phyloP scores from a whole-genome alignment of 2,888 invertebrate genomes.

The Sinopyrophorus schimmeli region DNA sequence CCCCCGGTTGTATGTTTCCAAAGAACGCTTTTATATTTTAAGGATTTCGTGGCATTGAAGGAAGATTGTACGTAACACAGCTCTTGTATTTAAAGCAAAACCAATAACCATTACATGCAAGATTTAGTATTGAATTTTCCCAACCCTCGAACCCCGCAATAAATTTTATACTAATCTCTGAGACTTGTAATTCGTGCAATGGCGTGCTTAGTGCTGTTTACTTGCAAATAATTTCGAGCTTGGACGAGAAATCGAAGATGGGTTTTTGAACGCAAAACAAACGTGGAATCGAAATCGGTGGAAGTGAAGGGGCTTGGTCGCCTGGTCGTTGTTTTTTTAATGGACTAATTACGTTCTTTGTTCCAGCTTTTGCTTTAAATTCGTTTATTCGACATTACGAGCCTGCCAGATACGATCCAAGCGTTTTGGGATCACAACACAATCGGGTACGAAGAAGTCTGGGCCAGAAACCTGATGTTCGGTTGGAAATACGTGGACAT shows the following conservation, averaged over 20 bases:
- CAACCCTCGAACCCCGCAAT: constrained; percentile 7
- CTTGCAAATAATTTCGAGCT: no score
- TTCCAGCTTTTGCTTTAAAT: constrained; percentile 64
- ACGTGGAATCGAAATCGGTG: no score
- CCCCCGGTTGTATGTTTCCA: no score
- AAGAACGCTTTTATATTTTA: no score
- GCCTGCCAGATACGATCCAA: constrained; percentile 73
- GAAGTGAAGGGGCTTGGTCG: no score
- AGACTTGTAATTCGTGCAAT: constrained; percentile 15
- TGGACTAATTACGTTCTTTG: constrained; percentile 32
- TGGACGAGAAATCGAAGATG: no score
- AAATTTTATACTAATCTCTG: constrained; percentile 21
- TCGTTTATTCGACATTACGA: constrained; percentile 82
- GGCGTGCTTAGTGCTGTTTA: constrained; percentile 15
- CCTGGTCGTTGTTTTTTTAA: no score
- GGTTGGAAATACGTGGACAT: constrained; percentile 66
- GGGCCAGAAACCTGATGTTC: constrained; percentile 55
- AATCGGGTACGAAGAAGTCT: constrained; percentile 54
- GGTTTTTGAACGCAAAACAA: no score
- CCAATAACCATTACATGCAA: constrained; percentile 22
- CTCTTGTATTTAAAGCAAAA: no score
- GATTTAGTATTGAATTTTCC: constrained; percentile 21
- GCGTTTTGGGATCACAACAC: constrained; percentile 55
- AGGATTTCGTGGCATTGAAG: no score
- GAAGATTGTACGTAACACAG: no score